Conservation (phyloP, 2,797 vertebrate genomes). For the Caiman crocodilus region DNA sequence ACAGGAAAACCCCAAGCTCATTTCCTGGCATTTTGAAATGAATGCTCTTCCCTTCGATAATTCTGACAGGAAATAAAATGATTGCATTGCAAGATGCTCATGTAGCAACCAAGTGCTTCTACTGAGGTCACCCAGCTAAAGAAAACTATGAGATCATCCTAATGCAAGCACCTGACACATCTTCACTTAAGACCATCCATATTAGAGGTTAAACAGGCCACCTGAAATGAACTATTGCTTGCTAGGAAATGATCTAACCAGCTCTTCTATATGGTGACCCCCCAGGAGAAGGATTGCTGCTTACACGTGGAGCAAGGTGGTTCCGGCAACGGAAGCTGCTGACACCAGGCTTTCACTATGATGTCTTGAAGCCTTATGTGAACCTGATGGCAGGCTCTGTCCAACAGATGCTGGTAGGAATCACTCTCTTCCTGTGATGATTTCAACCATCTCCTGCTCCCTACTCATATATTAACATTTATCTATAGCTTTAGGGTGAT, state of each 20-base stretch:
- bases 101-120: background rate
- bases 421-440: background rate
- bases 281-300: conserved; percentile 83
- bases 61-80: background rate
- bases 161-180: no score
- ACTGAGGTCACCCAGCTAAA: background rate
- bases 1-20: background rate
- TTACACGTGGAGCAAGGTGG: conserved; percentile 82
- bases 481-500: conserved; percentile 22
- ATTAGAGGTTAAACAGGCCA: background rate
- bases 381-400: conserved; percentile 84
- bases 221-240: background rate
- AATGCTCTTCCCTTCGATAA: background rate
- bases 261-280: background rate
- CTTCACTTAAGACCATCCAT: background rate
- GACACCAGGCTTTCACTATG: conserved; percentile 86
- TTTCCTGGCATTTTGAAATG: background rate
- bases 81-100: background rate
- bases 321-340: conserved; percentile 83
- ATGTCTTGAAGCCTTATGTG: conserved; percentile 84
- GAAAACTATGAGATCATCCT: background rate
- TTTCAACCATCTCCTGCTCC: no score
- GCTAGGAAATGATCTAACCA: background rate
- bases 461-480: no score
- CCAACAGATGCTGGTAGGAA: conserved; percentile 88